A percentile compares a stretch with the other conserved stretches of the same genome.
phyloP scores from a whole-genome alignment of 1,140 invertebrate genomes.

The Camponotus floridanus region DNA sequence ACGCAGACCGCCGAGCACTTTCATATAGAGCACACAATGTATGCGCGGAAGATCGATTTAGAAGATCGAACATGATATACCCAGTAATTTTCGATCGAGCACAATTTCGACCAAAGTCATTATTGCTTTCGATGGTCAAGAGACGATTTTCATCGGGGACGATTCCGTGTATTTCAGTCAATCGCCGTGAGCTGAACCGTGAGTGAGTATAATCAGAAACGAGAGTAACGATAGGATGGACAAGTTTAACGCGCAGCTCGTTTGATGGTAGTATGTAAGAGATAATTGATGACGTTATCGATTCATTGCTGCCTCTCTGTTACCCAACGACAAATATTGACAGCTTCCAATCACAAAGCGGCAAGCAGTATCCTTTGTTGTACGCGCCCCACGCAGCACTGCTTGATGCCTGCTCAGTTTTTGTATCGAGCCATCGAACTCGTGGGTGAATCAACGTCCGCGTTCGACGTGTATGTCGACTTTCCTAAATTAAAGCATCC shows the following conservation, averaged over 20 bases:
- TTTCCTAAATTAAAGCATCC: slow-evolving; percentile 73
- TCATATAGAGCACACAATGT: slow-evolving; percentile 63
- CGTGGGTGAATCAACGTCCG: slow-evolving; percentile 72
- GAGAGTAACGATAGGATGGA: slow-evolving; percentile 63
- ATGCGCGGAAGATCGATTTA: slow-evolving; percentile 78
- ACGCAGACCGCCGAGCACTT: slow-evolving; percentile 56
- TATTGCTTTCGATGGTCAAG: slow-evolving; percentile 76
- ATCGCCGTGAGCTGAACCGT: slow-evolving; percentile 17
- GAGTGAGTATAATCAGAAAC: slow-evolving; percentile 1
- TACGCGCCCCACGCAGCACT: slow-evolving; percentile 57
- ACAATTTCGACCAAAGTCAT: slow-evolving; percentile 78
- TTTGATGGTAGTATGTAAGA: slow-evolving; percentile 76
- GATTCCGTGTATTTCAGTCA: not conserved
- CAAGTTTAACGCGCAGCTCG: slow-evolving; percentile 77
- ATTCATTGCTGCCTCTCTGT: slow-evolving; percentile 79
- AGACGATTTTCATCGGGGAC: slow-evolving; percentile 76
- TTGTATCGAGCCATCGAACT: slow-evolving; percentile 66
- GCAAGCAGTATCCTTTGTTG: slow-evolving; percentile 72
- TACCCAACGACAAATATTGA: slow-evolving; percentile 81
- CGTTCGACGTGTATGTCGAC: slow-evolving; percentile 68
- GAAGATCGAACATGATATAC: slow-evolving; percentile 76
- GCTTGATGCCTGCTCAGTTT: slow-evolving; percentile 68
- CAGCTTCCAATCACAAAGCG: slow-evolving; percentile 78
- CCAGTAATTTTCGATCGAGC: slow-evolving; percentile 74
- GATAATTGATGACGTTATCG: slow-evolving; percentile 82